Evolutionary conservation across 2,888 invertebrate genomes (phyloP), one percentile per base, ranked within the genome.

Genomic region (Tenthredo distinguenda): DNA sequence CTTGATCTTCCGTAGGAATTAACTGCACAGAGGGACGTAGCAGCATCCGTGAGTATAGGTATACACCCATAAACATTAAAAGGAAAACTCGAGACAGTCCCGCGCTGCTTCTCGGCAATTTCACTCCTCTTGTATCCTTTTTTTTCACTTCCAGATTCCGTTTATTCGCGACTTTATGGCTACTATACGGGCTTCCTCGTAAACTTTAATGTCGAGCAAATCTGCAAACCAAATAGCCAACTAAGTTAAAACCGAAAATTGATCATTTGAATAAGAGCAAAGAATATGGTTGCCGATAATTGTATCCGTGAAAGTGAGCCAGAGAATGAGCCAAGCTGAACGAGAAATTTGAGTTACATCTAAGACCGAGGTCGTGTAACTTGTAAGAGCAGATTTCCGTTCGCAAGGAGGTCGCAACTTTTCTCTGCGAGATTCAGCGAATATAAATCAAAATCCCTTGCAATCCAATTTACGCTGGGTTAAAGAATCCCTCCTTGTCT

Each of bases 401-500:
- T 43, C 5, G 72, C 43, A 43, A 74, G n/a, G 77, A 55, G 77
- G 55, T 55, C 68, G 83, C 26, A 83, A 83, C 31, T 83, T 83
- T 83, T 47, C 83, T 47, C 83, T n/a, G 55, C 47, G 43, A 65
- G 68, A 71, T 81, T 55, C 71, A 40, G 71, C 40, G 85, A 85
- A 85, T 88, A 90, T 90, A 90, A 90, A 90, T 90, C 89, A 90
- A 90, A 90, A 90, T 90, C 88, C 86, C 88, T 88, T 88, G 87
- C 90, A 88, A 90, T 90, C 90, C 90, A 89, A 90, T 90, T 90
- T 89, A 90, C 90, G 89, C 89, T 84, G 90, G 89, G 88, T 88
- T 89, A 88, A 89, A 89, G 88, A 88, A 90, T 89, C 87, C 88
- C 88, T 90, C 88, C 87, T 87, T 87, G 81, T 86, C 84, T 85